Evolutionary conservation across 2,888 invertebrate genomes (phyloP), one percentile per base, ranked within the genome.

Genomic region (Muscina levida): DNA sequence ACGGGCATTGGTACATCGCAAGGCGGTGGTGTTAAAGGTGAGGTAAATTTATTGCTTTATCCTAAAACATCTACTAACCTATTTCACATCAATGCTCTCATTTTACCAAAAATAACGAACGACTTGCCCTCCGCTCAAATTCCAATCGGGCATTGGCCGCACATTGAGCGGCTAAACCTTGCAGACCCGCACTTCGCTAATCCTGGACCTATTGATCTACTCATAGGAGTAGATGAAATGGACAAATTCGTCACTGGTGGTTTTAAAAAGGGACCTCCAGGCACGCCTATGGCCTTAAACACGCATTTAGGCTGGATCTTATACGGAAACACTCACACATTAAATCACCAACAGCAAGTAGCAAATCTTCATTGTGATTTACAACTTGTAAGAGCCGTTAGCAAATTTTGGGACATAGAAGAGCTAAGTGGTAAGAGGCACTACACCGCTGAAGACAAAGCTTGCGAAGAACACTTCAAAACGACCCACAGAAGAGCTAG

Each of bases 251-350:
- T 82, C 15, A 46, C 80, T 42, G 17, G 11, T 3, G 72, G 31
- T 1, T 62, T 65, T 13, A 24, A 71, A 44, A 44, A n/a, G n/a
- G n/a, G n/a, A n/a, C n/a, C n/a, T n/a, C n/a, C n/a, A n/a, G n/a
- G n/a, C n/a, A n/a, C n/a, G n/a, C n/a, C n/a, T n/a, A n/a, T n/a
- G n/a, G n/a, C n/a, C n/a, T n/a, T n/a, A n/a, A n/a, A 1, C n/a
- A 77, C 78, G 15, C 76, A 72, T n/a, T 80, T 83, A 17, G 82
- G 82, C 19, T 82, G 82, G 82, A 67, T 79, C 2, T 62, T 79
- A 13, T 42, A 70, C 15, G 77, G 71, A 24, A 72, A 72, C n/a
- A n/a, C n/a, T n/a, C n/a, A n/a, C n/a, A n/a, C n/a, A n/a, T n/a
- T n/a, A n/a, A n/a, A n/a, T n/a, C n/a, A n/a, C n/a, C n/a, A n/a